Conservation (phyloP, 2,113 vertebrate species). For the Eleginops maclovinus region DNA sequence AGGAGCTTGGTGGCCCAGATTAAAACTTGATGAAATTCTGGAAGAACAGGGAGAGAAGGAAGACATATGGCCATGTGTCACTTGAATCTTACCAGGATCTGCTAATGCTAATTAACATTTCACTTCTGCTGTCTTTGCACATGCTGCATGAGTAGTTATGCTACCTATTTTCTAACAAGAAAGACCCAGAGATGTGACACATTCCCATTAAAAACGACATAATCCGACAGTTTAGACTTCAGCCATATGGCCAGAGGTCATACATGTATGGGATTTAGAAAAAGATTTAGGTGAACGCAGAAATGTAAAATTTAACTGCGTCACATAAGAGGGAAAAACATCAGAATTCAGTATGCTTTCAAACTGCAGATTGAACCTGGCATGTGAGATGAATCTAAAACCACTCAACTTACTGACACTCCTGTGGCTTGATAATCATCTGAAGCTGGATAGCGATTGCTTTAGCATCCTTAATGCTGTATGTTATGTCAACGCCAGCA, state of each 20-base stretch:
- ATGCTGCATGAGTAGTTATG: neutral
- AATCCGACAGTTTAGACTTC: constrained; percentile 13
- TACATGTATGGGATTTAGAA: constrained; percentile 6
- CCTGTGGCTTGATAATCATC: constrained; percentile 13
- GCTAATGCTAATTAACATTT: constrained; percentile 8
- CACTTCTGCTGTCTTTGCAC: neutral
- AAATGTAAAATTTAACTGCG: constrained; percentile 27
- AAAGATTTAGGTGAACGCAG: neutral
- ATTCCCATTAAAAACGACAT: neutral
- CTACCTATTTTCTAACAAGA: neutral
- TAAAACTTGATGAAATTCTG: constrained; percentile 28
- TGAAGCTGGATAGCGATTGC: neutral
- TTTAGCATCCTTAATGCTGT: constrained; percentile 3
- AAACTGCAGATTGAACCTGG: constrained; percentile 17
- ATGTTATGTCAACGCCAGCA: neutral
- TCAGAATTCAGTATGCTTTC: neutral
- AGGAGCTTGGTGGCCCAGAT: constrained; percentile 55
- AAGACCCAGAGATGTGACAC: neutral
- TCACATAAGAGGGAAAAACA: neutral
- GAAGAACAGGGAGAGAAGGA: constrained; percentile 1
- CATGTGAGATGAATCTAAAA: neutral
- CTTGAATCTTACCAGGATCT: neutral
- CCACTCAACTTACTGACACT: constrained; percentile 7
- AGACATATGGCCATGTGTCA: neutral
- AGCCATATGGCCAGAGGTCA: neutral